Base-by-base conservation (phyloP, 2,888 invertebrate genomes). In the Ormyrus pomaceus region DNA sequence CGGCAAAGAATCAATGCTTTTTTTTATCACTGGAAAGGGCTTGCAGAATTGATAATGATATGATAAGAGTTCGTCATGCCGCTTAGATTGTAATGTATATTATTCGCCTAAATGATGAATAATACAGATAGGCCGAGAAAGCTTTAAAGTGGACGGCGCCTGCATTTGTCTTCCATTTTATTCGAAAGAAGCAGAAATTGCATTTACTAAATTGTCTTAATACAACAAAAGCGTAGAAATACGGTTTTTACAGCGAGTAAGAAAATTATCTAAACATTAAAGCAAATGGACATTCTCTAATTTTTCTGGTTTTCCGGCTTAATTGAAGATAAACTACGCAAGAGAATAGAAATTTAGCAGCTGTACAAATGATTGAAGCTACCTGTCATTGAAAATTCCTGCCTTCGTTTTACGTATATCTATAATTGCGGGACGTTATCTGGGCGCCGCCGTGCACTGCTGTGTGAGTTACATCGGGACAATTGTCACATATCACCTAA, bases 141-240 rank as follows among this genome's bases (percentile, higher is more conserved):
- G 86, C 86, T 87, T 84, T 82, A 85, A 85, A 85, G 86, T 89
- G 88, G 89, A 89, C 89, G 89, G 89, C 88, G 88, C 88, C 88
- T 87, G 86, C 85, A 83, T 84, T 84, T 84, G 82, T 77, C 34
- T 68, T 71, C 76, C 59, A 50, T 53, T 65, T 56, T 34, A 34
- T 34, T 34, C 34, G 34, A 34, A 34, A 34, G 34, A 34, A 34
- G 34, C 34, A 34, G 34, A 34, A 34, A 34, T 34, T 34, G 34
- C 34, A 34, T 34, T 2, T 34, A 34, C 34, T 34, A 34, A 34
- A 34, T 34, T 3, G 34, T 34, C 34, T 34, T 34, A 34, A 34
- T 34, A 34, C 34, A 34, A 34, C 34, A 34, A 34, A 34, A 4
- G 34, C 34, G 34, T 0, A 34, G 34, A 34, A 34, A 34, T 34